phyloP scores from a whole-genome alignment of 2,888 invertebrate species.

The Ichneumoninae sp. region DNA sequence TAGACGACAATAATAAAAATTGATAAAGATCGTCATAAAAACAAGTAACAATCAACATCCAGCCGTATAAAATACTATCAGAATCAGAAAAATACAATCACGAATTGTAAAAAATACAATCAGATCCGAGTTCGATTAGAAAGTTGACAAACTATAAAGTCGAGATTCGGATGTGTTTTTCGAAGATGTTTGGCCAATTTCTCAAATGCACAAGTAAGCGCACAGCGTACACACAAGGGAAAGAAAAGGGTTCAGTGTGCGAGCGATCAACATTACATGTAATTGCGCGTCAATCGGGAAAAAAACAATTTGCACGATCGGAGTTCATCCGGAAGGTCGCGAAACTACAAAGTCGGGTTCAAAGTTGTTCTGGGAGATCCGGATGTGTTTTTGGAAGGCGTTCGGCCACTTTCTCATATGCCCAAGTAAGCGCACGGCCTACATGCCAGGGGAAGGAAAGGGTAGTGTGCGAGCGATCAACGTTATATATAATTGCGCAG shows the following conservation, averaged over 20 bases:
- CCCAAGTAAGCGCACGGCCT: not conserved
- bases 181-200: not conserved
- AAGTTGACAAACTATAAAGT: not conserved
- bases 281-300: not conserved
- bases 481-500: conserved; percentile 44
- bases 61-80: not conserved
- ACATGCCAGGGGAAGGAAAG: not conserved
- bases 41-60: not conserved
- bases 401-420: not conserved
- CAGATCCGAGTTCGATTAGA: not conserved
- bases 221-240: not conserved
- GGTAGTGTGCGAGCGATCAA: not conserved
- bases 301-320: not conserved
- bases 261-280: conserved; percentile 21
- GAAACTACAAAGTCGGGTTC: not conserved
- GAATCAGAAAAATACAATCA: not conserved
- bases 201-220: not conserved
- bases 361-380: not conserved
- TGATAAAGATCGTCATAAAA: not conserved
- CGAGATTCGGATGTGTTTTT: not conserved
- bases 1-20: not conserved
- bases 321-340: too few relatives aligned
- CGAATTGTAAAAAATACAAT: not conserved
- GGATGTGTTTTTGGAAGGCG: not conserved
- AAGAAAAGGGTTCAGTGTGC: not conserved